Evolutionary conservation across 2,113 vertebrate genomes (phyloP), one percentile per base, ranked within the genome.

Genomic region (Camelus dromedarius): DNA sequence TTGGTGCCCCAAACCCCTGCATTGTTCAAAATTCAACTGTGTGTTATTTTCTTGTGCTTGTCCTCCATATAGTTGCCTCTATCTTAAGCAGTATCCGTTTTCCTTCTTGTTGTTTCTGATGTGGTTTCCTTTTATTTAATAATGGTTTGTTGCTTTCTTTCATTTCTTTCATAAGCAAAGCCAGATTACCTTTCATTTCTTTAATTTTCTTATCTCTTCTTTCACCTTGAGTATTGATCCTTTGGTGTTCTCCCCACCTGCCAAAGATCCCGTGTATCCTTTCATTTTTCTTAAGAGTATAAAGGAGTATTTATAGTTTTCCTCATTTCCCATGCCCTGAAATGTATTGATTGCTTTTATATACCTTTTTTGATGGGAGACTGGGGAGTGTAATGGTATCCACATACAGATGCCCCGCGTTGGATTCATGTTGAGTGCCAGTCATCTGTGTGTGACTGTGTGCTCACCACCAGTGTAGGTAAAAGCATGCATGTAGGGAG

Each of bases 51-150:
- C 15, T 84, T n/a, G 70, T 50, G 64, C 8, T 10, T 58, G 5
- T 35, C 28, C 8, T 30, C 56, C 32, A 69, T 42, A 15, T 66
- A 32, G 24, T 77, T 83, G 42, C n/a, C 52, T 87, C 35, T 94
- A 0, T 64, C 56, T 95, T 82, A n/a, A 89, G 28, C 24, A 54
- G 12, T 22, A 35, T 70, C 52, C 24, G 26, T 84, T 66, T 14
- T 64, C 24, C n/a, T 77, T 73, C 13, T 75, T 75, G 82, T 42
- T 77, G 3, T 54, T 89, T 97, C 67, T 83, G 32, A 86, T 62
- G 28, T 46, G 24, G 18, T 67, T 95, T 87, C 60, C 82, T 92
- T 82, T 92, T 38, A 22, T 30, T 76, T 58, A 52, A 50, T 77
- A 60, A 70, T 48, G 19, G 3, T 48, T 72, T 16, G 9, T 84